Conservation (phyloP, 2,888 invertebrate species). For the Pachycephus smyrnensis region DNA sequence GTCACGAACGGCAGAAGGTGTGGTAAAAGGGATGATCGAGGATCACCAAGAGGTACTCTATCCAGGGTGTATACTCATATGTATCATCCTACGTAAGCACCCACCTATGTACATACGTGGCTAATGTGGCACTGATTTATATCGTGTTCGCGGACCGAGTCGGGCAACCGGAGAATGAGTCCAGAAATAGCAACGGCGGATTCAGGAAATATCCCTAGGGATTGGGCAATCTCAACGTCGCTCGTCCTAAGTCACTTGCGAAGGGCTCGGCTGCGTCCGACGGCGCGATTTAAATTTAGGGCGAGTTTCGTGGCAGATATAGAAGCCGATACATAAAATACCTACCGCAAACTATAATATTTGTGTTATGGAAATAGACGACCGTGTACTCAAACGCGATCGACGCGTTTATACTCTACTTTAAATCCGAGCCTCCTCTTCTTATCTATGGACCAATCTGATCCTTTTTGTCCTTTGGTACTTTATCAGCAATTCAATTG, state of each 20-base stretch:
- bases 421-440: background rate
- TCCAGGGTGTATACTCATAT: background rate
- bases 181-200: constrained; percentile 41
- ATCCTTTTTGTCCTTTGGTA: background rate
- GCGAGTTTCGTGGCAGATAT: constrained; percentile 1
- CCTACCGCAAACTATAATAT: constrained; percentile 26
- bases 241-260: constrained; percentile 21
- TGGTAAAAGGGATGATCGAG: background rate
- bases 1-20: background rate
- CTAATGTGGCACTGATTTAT: background rate
- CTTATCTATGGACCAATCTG: background rate
- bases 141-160: constrained; percentile 15
- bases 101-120: background rate
- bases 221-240: constrained; percentile 40
- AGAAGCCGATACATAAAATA: constrained; percentile 15
- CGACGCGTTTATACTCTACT: background rate
- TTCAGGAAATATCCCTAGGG: constrained; percentile 43
- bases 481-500: background rate
- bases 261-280: background rate
- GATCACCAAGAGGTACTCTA: background rate
- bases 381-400: constrained; percentile 17
- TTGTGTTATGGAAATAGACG: constrained; percentile 22
- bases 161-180: constrained; percentile 36
- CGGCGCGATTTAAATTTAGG: constrained; percentile 10
- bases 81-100: background rate